phyloP scores from a whole-genome alignment of 2,797 vertebrate species.

The Geotrypetes seraphini region DNA sequence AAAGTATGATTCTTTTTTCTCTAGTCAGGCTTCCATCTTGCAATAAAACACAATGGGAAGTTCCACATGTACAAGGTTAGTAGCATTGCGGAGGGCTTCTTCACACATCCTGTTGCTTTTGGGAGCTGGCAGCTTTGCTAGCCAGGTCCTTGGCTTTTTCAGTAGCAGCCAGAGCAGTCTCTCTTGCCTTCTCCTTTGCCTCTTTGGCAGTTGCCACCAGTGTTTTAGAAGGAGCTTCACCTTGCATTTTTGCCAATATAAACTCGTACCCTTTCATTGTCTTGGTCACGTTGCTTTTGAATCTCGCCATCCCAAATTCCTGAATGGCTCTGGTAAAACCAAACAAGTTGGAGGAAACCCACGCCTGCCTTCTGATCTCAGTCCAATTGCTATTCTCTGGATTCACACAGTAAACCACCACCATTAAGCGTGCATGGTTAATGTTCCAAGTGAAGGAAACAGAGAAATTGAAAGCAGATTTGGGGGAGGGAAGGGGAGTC shows the following conservation, averaged over 20 bases:
- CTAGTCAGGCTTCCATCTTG: too few species aligned
- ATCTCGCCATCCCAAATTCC: slow-evolving; percentile 92
- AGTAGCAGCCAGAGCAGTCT: slow-evolving; percentile 86
- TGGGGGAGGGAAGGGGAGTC: too few species aligned
- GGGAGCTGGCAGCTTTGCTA: slow-evolving; percentile 75
- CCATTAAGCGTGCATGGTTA: too few species aligned
- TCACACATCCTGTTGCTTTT: slow-evolving; percentile 83
- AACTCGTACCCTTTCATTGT: slow-evolving; percentile 92
- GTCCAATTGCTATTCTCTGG: slow-evolving; percentile 82
- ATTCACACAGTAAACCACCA: slow-evolving; percentile 76
- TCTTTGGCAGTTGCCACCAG: slow-evolving; percentile 77
- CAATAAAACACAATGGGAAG: too few species aligned
- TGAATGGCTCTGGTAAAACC: slow-evolving; percentile 86
- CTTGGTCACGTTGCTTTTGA: slow-evolving; percentile 89
- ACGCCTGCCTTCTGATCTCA: slow-evolving; percentile 84
- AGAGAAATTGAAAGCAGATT: too few species aligned
- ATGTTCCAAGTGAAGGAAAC: too few species aligned
- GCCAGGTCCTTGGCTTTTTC: slow-evolving; percentile 94
- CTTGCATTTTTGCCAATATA: slow-evolving; percentile 86
- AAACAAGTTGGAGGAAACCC: slow-evolving; percentile 85
- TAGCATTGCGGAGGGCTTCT: background rate
- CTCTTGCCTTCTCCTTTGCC: slow-evolving; percentile 82
- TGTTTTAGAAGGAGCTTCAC: slow-evolving; percentile 79
- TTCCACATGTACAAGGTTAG: too few species aligned
- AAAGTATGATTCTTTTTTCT: too few species aligned